phyloP scores from a whole-genome alignment of 2,113 vertebrate species.

The Platysteira castanea region DNA sequence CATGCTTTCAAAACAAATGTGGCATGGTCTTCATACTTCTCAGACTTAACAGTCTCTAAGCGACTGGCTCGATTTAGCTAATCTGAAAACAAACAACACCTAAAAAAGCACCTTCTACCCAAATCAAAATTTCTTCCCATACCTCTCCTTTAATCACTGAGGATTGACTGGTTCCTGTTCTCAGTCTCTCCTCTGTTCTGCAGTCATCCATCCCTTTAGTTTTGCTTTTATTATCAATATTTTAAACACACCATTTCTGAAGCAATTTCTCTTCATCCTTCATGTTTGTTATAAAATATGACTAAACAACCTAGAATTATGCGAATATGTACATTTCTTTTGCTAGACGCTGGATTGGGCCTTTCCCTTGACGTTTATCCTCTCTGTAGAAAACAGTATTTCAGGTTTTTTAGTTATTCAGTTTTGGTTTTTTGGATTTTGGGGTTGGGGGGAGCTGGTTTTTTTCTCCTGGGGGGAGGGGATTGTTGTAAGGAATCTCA shows the following conservation, averaged over 20 bases:
- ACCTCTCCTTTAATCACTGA: neutral
- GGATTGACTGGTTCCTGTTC: neutral
- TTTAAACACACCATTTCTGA: neutral
- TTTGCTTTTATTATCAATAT: neutral
- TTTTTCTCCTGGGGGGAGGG: neutral
- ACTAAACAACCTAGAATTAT: neutral
- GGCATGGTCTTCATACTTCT: neutral
- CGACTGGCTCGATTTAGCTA: neutral
- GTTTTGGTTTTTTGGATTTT: neutral
- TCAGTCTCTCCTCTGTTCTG: neutral
- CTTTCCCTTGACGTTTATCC: neutral
- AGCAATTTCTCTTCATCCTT: neutral
- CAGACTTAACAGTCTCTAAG: neutral
- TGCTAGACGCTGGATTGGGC: neutral
- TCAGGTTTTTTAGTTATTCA: neutral
- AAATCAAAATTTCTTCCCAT: neutral
- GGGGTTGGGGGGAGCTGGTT: fast-evolving
- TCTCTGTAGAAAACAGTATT: neutral
- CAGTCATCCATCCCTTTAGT: neutral
- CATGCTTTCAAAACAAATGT: neutral
- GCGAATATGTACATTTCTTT: neutral
- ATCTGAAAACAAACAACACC: neutral
- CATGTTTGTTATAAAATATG: neutral
- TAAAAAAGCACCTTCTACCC: neutral
- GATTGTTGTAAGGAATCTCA: neutral